Base-by-base conservation (phyloP, 1,140 invertebrate species). In the Bombus impatiens region DNA sequence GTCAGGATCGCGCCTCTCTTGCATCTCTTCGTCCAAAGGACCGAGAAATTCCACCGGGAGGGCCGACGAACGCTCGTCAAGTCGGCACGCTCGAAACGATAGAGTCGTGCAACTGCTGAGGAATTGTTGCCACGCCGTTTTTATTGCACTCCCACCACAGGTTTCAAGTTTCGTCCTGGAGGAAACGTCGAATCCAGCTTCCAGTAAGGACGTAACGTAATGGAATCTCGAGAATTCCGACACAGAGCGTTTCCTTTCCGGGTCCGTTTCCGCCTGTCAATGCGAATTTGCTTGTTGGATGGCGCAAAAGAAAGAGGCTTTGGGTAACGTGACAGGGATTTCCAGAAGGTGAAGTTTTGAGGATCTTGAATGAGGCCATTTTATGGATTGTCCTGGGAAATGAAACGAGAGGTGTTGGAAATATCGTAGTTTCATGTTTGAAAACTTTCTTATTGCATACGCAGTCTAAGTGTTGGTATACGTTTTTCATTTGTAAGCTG, bases 61-160 rank as follows among this genome's bases (percentile, higher is more conserved):
- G 25, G 32, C 40, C 65, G 32, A 70, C 10, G 37, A 70, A 40
- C 57, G 42, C 32, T 57, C 65, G 76, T 44, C 42, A 32, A 78
- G 18, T 25, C 15, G 8, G 47, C 57, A 70, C 74, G 82, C 25
- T 71, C 37, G 75, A 78, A 79, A 72, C 47, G 78, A 85, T 84
- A 72, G 68, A 85, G 83, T 40, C 83, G 68, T 62, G 77, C 68
- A 59, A 62, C 77, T 78, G 65, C 40, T 5, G 68, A 32, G 53
- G 78, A 80, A 85, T 85, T 57, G 83, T 85, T 72, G 32, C 78
- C 40, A 35, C 67, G 22, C 57, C 42, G 57, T 79, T 80, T 80
- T 80, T 80, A 80, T 80, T 59, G n/a, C 35, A 25, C 28, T 25
- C 18, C 32, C 25, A 37, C 25, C 6, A 72, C 53, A 9, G 42